Percentiles rank a stretch among this genome's conserved stretches.
phyloP scores from a whole-genome alignment of 2,113 vertebrate genomes.

The Urocynchramus pylzowi region DNA sequence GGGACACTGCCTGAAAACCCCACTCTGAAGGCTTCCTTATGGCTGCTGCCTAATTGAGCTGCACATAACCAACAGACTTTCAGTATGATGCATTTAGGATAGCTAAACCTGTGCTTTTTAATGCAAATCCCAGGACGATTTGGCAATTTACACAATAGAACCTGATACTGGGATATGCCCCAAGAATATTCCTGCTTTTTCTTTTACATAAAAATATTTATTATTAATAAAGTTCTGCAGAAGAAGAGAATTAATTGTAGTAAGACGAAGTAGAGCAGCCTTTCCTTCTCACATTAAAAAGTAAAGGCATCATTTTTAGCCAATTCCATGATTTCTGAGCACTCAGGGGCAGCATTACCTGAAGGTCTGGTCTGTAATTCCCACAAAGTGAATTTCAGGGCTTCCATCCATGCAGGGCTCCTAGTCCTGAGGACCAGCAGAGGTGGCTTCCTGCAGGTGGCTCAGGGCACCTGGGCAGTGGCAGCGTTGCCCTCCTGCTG shows the following conservation, averaged over 20 bases:
- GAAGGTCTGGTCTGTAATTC: not conserved
- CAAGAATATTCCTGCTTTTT: not conserved
- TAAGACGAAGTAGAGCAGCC: not conserved
- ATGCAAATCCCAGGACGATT: not conserved
- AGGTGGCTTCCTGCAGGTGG: fast-evolving
- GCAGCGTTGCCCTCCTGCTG: fast-evolving
- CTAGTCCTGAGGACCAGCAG: not conserved
- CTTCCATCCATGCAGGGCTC: not conserved
- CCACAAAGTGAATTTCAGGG: not conserved
- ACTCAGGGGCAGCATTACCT: not conserved
- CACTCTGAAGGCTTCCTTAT: not conserved
- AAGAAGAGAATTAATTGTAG: not conserved
- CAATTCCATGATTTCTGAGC: not conserved
- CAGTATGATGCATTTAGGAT: not conserved
- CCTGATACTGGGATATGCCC: not conserved
- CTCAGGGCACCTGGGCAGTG: not conserved
- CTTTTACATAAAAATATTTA: not conserved
- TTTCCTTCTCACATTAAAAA: not conserved
- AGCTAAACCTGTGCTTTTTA: not conserved
- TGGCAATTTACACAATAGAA: not conserved
- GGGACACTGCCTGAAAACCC: not conserved
- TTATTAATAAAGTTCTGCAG: not conserved
- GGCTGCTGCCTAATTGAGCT: not conserved
- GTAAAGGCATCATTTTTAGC: not conserved
- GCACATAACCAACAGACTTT: not conserved